Percentiles rank a stretch among this genome's conserved stretches.
These are phyloP conservation scores for Pipa parva DNA, from an alignment of 2,113 vertebrate genomes.

Conservation along the genomic window DNA sequence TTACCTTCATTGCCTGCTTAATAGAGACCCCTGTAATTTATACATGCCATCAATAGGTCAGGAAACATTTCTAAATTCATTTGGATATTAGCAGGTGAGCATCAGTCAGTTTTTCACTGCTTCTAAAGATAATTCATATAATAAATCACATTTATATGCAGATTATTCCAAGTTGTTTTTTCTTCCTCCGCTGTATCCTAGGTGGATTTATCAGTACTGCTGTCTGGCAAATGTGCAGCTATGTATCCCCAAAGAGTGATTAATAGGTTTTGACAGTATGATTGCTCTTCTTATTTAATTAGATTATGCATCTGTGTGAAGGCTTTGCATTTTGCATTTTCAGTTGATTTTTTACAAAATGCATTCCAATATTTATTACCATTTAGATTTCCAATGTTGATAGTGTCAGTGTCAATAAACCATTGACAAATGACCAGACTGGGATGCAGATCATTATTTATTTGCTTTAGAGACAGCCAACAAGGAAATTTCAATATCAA, in stretches of 20 bases:
- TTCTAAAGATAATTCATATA: slow-evolving; percentile 20
- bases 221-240: slow-evolving; percentile 60
- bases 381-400: slow-evolving; percentile 39
- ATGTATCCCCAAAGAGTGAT: slow-evolving; percentile 67
- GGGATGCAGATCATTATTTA: too few relatives aligned
- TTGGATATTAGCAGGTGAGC: slow-evolving; percentile 33
- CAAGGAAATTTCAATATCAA: too few relatives aligned
- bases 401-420: slow-evolving; percentile 23
- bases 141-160: slow-evolving; percentile 41
- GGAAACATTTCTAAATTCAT: slow-evolving; percentile 35
- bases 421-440: slow-evolving; percentile 7
- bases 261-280: slow-evolving; percentile 76
- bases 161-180: slow-evolving; percentile 26
- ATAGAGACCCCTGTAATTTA: slow-evolving; percentile 25
- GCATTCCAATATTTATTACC: slow-evolving; percentile 56
- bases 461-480: too few relatives aligned
- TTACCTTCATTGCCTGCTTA: slow-evolving; percentile 6
- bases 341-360: slow-evolving; percentile 54
- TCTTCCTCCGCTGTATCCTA: slow-evolving; percentile 9
- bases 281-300: slow-evolving; percentile 69
- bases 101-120: slow-evolving; percentile 25
- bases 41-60: slow-evolving; percentile 28
- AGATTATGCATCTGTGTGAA: slow-evolving; percentile 71
- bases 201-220: slow-evolving; percentile 54
- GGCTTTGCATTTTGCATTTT: slow-evolving; percentile 61